Evolutionary conservation across 2,888 invertebrate species (phyloP).

Genomic region (Listrodromus nycthemerus): DNA sequence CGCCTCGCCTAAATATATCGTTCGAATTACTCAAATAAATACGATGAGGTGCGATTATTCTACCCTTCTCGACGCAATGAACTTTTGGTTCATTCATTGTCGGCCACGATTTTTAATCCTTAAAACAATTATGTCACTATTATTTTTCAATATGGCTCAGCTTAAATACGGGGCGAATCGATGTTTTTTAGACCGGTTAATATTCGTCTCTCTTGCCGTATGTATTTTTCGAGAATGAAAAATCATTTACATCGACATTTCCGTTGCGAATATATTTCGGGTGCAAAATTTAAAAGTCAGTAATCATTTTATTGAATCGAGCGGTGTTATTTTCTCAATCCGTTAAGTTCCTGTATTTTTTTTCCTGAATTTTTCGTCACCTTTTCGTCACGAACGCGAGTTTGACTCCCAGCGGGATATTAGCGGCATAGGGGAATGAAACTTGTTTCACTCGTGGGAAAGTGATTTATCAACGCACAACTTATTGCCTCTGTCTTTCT

Average conservation of each 20-base stretch:
- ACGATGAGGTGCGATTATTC: not conserved
- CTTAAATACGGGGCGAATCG: too few relatives aligned
- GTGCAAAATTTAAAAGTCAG: not conserved
- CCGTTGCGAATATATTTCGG: not conserved
- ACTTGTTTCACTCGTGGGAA: not conserved
- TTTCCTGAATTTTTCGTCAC: not conserved
- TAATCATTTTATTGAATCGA: not conserved
- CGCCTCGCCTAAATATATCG: not conserved
- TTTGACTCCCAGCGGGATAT: constrained; percentile 20
- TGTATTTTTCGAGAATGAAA: not conserved
- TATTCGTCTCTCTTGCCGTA: too few relatives aligned
- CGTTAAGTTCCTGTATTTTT: not conserved
- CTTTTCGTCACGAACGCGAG: not conserved
- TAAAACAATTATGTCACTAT: too few relatives aligned
- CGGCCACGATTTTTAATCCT: not conserved
- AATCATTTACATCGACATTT: not conserved
- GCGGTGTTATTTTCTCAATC: not conserved
- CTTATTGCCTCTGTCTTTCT: not conserved
- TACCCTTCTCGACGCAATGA: not conserved
- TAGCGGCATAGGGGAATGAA: constrained; percentile 11
- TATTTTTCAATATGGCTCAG: too few relatives aligned
- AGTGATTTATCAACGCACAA: constrained; percentile 27
- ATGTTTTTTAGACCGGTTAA: too few relatives aligned
- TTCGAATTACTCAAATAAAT: not conserved
- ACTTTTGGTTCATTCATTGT: not conserved